Evolutionary conservation across 2,888 invertebrate genomes (phyloP), one percentile per base, ranked within the genome.

Genomic region (Synergus itoensis): DNA sequence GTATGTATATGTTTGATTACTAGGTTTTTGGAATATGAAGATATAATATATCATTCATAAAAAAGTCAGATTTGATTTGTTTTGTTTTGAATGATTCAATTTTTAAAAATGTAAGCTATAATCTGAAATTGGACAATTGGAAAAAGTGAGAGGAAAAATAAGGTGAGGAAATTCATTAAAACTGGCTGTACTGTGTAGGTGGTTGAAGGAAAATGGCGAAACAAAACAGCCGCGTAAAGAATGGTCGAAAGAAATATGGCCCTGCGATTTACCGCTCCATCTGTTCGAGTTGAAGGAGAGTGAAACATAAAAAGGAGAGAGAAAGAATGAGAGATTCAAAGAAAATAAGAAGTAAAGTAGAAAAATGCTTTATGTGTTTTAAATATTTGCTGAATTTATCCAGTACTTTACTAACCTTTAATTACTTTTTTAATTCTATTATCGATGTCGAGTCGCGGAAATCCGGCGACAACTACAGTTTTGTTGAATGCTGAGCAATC

Each of bases 321-420:
- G 36, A 73, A 40, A 43, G 18, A 67, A 1, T 18, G 21, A 14
- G 3, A 45, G 21, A 45, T n/a, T 12, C 21, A 14, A 73, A 16
- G 4, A 18, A 57, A 53, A 48, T 4, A 48, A 53, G 28, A 73
- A 14, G n/a, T 7, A n/a, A 57, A 28, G n/a, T 36, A 16, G 40
- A 16, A 62, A 76, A 62, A 41, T 14, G 41, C 14, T 76, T 79
- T 79, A 63, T 76, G 62, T 14, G n/a, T 76, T 79, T 76, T 76
- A 48, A 79, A 76, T 79, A 63, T 36, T 78, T 12, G 7, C 76
- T 64, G 40, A 63, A 75, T 76, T 79, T 48, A 76, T 48, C 48
- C 14, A 62, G 36, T 36, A 21, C 7, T 36, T 76, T 48, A 40
- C 45, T 76, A 76, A 76, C 45, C 41, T 43, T 79, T 64, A 79